Evolutionary conservation across 2,888 invertebrate species (phyloP).

Genomic region (Ischnura elegans): DNA sequence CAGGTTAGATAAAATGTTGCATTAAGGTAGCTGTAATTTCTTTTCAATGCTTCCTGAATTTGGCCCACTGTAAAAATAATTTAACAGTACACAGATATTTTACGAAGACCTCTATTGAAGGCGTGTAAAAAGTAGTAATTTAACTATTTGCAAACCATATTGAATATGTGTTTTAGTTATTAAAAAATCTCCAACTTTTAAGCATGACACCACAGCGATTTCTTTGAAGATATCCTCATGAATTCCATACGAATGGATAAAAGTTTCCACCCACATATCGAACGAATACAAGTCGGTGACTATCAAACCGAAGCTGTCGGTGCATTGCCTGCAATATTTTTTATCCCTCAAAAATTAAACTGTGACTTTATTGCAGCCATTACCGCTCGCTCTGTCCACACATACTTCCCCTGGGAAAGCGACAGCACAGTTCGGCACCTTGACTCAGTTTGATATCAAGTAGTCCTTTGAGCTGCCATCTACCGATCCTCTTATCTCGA

Average conservation of each 20-base stretch:
- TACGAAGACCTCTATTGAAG: too few relatives aligned
- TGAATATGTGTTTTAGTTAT: too few relatives aligned
- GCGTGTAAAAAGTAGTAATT: too few relatives aligned
- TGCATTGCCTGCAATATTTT: conserved; percentile 13
- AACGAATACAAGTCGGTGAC: background rate
- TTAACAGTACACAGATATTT: too few relatives aligned
- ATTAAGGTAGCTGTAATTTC: too few relatives aligned
- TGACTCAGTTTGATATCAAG: conserved; percentile 1
- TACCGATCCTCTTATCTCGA: background rate
- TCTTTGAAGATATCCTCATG: too few relatives aligned
- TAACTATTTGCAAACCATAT: too few relatives aligned
- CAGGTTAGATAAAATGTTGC: too few relatives aligned
- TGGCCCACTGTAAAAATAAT: too few relatives aligned
- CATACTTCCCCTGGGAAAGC: background rate
- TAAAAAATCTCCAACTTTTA: too few relatives aligned
- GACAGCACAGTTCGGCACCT: background rate
- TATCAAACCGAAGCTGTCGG: background rate
- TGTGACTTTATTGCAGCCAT: background rate
- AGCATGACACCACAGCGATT: too few relatives aligned
- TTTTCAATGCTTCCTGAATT: too few relatives aligned
- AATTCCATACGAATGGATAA: background rate
- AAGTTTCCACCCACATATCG: background rate
- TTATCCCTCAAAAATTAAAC: background rate
- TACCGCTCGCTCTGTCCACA: background rate
- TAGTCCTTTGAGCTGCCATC: conserved; percentile 35